Percentiles rank a stretch among this genome's conserved stretches.
Conservation (phyloP, 2,888 invertebrate species). For the Cerastis rubricosa region DNA sequence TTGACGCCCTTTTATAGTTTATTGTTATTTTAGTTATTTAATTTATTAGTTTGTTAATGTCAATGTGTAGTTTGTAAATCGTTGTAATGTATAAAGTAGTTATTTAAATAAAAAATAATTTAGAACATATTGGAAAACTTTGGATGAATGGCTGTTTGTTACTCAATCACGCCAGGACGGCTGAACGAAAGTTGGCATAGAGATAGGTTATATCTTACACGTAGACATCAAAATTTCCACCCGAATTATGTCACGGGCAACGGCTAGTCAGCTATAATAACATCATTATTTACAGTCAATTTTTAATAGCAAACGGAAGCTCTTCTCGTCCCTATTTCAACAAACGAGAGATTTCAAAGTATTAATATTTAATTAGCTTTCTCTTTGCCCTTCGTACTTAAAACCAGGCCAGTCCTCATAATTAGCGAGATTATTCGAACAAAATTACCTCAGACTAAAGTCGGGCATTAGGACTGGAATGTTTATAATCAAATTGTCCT, state of each 20-base stretch:
- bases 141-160: neutral
- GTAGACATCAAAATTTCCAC: neutral
- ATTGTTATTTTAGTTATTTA: too few relatives aligned
- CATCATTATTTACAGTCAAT: too few relatives aligned
- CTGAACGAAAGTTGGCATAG: neutral
- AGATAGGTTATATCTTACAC: neutral
- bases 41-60: too few relatives aligned
- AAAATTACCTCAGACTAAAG: conserved; percentile 34
- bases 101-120: too few relatives aligned
- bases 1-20: too few relatives aligned
- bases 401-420: conserved; percentile 5
- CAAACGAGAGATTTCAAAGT: neutral
- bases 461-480: conserved; percentile 8
- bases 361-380: conserved; percentile 24
- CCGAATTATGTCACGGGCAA: neutral
- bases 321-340: neutral
- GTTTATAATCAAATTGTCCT: conserved; percentile 47
- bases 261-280: neutral
- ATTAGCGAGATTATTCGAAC: conserved; percentile 33
- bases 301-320: neutral
- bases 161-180: neutral
- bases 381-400: conserved; percentile 15
- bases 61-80: too few relatives aligned
- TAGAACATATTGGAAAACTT: neutral
- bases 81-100: too few relatives aligned